Percentiles rank a stretch among this genome's conserved stretches.
phyloP scores from a whole-genome alignment of 64 coral and sea anemone species.

The Anthopleura sola region DNA sequence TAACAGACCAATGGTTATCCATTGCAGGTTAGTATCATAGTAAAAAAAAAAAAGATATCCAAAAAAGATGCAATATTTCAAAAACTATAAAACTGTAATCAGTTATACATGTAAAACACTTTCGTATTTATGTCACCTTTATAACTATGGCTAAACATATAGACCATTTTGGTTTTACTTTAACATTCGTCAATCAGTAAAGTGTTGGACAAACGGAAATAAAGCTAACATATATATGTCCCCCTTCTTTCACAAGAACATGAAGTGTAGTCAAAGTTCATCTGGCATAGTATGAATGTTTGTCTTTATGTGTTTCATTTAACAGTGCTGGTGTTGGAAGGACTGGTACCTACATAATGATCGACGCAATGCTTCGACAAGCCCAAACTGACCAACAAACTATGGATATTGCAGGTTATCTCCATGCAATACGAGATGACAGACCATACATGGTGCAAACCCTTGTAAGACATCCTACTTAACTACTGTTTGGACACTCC shows the following conservation, averaged over 20 bases:
- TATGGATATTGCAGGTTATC: constrained; percentile 53
- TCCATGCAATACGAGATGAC: constrained; percentile 55
- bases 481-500: not conserved
- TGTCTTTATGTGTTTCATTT: not conserved
- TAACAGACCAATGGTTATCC: constrained; percentile 43
- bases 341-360: constrained; percentile 65
- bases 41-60: not conserved
- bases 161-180: not conserved
- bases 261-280: no score
- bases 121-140: no score
- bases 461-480: constrained; percentile 14
- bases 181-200: no score
- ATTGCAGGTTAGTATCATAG: constrained; percentile 41
- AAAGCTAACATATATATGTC: no score
- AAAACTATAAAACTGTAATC: no score
- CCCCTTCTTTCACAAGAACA: no score
- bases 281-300: not conserved
- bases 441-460: constrained; percentile 68
- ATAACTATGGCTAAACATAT: not conserved
- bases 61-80: no score
- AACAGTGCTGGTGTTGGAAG: constrained; percentile 71
- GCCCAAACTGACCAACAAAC: constrained; percentile 21
- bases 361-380: constrained; percentile 66
- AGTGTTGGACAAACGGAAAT: no score
- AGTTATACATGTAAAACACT: no score